Base-by-base conservation (phyloP, 1,140 invertebrate species). In the Solenopsis fugax region DNA sequence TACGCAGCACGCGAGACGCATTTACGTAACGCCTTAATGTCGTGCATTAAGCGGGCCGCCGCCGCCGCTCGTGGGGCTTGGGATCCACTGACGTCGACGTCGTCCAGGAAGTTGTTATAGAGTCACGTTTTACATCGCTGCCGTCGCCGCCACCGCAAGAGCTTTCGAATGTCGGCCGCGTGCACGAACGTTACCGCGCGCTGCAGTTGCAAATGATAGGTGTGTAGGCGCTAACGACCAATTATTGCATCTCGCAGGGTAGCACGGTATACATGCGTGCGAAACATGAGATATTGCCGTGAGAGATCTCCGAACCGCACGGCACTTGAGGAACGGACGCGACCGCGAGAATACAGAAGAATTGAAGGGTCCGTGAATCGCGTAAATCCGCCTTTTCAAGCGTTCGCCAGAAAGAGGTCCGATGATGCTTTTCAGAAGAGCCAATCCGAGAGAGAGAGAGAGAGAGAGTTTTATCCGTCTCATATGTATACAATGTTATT, bases 21-120 rank as follows among this genome's bases (percentile, higher is more conserved):
- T 89, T 90, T 90, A 90, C 88, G 89, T 90, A 90, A 90, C 89
- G 77, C 85, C 81, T 89, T 89, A 89, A 89, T 87, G 85, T 78
- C 85, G 85, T 89, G 85, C 88, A 90, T 90, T 87, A 90, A 89
- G 76, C 88, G 77, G 75, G n/a, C 72, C 67, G 82, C 0, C 29
- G 29, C 29, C 29, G 29, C 29, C 29, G 76, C 67, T 78, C 48
- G 50, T 65, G 13, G 21, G n/a, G 56, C n/a, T n/a, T 37, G 21
- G 85, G 29, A n/a, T 18, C 10, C 48, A 9, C 48, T 71, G 45
- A 73, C 76, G 18, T 16, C 45, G 76, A 77, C 85, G 52, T 89
- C 84, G 62, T 89, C 41, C 88, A 89, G 89, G 85, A 90, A 90
- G 89, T 89, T 89, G 86, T 89, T 87, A 65, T 60, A 84, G 72